Conservation (phyloP, 2,888 invertebrate species). For the Watsonalla cultraria region DNA sequence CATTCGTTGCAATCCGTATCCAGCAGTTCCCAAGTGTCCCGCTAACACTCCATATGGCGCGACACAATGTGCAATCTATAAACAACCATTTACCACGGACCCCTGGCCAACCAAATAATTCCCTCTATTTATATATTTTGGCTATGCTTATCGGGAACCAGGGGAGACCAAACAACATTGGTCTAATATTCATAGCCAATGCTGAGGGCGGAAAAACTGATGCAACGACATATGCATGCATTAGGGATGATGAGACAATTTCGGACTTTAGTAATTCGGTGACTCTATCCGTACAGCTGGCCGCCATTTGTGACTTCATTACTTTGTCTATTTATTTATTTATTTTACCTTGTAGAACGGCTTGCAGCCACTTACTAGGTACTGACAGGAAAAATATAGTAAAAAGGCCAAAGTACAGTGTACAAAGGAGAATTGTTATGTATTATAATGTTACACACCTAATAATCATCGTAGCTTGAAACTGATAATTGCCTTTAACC, state of each 20-base stretch:
- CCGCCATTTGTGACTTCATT: conserved; percentile 12
- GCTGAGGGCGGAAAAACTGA: conserved; percentile 64
- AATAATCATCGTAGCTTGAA: no score
- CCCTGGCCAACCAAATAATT: conserved; percentile 19
- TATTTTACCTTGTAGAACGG: no score
- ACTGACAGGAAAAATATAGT: no score
- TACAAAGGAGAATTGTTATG: no score
- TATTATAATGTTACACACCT: no score
- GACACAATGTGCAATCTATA: conserved; percentile 55
- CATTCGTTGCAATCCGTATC: conserved; percentile 58
- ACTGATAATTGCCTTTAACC: no score
- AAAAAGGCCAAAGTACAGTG: no score
- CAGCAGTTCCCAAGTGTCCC: conserved; percentile 68
- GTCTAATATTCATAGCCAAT: conserved; percentile 52
- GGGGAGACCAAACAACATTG: conserved; percentile 32
- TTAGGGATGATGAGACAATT: conserved; percentile 69
- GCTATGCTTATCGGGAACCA: conserved; percentile 7
- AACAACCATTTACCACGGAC: conserved; percentile 47
- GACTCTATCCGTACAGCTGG: conserved; percentile 68
- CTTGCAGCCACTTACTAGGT: no score
- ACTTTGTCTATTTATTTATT: conserved; percentile 3
- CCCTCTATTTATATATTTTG: neutral
- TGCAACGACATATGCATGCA: conserved; percentile 76
- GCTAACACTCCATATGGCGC: conserved; percentile 76
- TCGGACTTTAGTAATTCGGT: conserved; percentile 53